Percentiles rank a stretch among this genome's conserved stretches.
Evolutionary conservation across 2,888 invertebrate genomes (phyloP).

Genomic region (Elysia crispata): DNA sequence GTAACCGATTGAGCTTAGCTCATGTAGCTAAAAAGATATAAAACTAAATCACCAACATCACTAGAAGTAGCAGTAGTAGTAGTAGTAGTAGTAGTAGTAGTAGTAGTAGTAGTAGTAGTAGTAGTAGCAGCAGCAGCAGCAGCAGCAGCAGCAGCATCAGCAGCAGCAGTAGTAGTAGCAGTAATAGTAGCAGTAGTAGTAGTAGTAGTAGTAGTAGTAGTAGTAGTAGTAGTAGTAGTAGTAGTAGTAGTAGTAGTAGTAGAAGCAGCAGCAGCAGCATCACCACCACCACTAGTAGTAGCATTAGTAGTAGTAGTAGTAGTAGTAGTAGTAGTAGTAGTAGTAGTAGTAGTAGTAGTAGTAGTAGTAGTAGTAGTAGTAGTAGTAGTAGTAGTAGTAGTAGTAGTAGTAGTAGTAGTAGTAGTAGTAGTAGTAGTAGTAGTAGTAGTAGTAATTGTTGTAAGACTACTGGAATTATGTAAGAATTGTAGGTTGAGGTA

Average conservation of each 20-base stretch:
- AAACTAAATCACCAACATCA: not conserved
- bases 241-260: too few relatives aligned
- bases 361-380: conserved; percentile 10
- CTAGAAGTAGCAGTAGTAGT: not conserved
- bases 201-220: not conserved
- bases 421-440: conserved; percentile 2
- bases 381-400: conserved; percentile 9
- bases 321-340: too few relatives aligned
- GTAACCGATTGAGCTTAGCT: too few relatives aligned
- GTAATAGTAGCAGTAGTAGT: not conserved
- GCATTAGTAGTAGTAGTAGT: too few relatives aligned
- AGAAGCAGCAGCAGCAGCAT: too few relatives aligned
- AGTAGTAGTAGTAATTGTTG: not conserved
- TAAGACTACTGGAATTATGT: not conserved
- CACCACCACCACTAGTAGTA: too few relatives aligned
- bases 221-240: not conserved
- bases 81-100: not conserved
- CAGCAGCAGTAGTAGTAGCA: too few relatives aligned
- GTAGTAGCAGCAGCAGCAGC: too few relatives aligned
- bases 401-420: conserved; percentile 1
- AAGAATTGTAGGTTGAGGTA: too few relatives aligned
- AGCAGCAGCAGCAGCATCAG: too few relatives aligned
- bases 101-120: not conserved
- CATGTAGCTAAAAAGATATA: too few relatives aligned
- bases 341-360: not conserved